A percentile compares a stretch with the other conserved stretches of the same genome.
These are phyloP conservation scores for Corythornis madagascariensis DNA, from an alignment of 2,113 vertebrate genomes.

Conservation along the genomic window DNA sequence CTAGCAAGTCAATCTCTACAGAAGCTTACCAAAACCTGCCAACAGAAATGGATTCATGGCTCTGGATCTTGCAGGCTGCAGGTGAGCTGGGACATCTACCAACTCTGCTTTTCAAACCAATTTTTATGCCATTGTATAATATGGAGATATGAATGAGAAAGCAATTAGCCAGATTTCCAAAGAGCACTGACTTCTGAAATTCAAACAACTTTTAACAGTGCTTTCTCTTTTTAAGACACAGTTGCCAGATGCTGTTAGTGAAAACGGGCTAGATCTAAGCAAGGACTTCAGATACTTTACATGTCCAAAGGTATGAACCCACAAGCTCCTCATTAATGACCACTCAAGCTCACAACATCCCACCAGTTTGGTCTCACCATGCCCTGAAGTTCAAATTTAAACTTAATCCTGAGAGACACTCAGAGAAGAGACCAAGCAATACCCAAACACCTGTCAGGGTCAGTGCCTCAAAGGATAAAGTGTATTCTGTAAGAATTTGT, in stretches of 20 bases:
- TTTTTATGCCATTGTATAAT: background rate
- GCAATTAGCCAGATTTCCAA: background rate
- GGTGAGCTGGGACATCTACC: background rate
- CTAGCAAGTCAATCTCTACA: background rate
- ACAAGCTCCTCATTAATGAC: background rate
- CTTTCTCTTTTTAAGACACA: background rate
- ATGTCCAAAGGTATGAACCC: background rate
- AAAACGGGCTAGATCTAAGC: constrained; percentile 48
- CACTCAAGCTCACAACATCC: background rate
- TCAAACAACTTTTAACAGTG: background rate
- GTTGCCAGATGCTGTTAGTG: background rate
- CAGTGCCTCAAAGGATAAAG: background rate
- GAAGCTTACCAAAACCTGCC: background rate
- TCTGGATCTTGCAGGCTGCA: constrained; percentile 52
- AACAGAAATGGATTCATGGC: background rate
- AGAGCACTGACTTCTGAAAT: background rate
- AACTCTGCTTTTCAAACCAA: background rate
- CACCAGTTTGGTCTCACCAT: background rate
- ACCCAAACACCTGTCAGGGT: background rate
- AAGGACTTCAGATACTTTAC: constrained; percentile 49
- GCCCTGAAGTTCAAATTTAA: background rate
- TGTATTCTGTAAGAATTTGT: background rate
- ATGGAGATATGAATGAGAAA: background rate
- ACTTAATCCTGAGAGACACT: background rate
- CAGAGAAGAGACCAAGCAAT: background rate